Base-by-base conservation (phyloP, 1,140 invertebrate genomes). In the Meteorus sp. region DNA sequence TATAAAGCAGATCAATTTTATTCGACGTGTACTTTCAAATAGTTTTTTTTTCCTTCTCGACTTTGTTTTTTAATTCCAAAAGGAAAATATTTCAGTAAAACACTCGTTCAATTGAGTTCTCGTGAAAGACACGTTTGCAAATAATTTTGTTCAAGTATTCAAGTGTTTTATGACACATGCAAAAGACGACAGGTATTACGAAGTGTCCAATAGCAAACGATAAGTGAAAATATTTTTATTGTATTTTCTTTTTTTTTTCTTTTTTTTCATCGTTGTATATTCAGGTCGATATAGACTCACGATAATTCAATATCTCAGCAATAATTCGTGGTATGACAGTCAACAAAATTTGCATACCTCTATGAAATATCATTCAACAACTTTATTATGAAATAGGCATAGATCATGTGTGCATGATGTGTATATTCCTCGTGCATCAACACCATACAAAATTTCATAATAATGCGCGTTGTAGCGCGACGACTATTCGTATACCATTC, bases 1-100 rank as follows among this genome's bases (percentile, higher is more conserved):
- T n/a, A 3, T 17, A 51, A 51, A 51, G 48, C 48, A 35, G 48
- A 51, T 51, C 29, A 51, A 11, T 13, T 35, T 43, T 29, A 29
- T 48, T 17, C 11, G 23, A 29, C n/a, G 8, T 17, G 13, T 20
- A 51, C 29, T 51, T 51, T 37, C 19, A 35, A 23, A 35, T 51
- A 37, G 8, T 20, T 37, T 51, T n/a, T 51, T 51, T 22, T 51
- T 37, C 15, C 19, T 22, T 1, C 15, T 9, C n/a, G n/a, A n/a
- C n/a, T n/a, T n/a, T n/a, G n/a, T n/a, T n/a, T n/a, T n/a, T n/a
- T n/a, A n/a, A 39, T 11, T 5, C 13, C 9, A 1, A 39, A 15
- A 39, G 8, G 13, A 39, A 39, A 39, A 39, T 0, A 15, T 9
- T 9, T 5, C 27, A 5, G 27, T 9, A 29, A 9, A 29, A 29